Percentiles rank a stretch among this genome's conserved stretches.
Evolutionary conservation across 2,113 vertebrate genomes (phyloP).

Genomic region (Eulacestoma nigropectus): DNA sequence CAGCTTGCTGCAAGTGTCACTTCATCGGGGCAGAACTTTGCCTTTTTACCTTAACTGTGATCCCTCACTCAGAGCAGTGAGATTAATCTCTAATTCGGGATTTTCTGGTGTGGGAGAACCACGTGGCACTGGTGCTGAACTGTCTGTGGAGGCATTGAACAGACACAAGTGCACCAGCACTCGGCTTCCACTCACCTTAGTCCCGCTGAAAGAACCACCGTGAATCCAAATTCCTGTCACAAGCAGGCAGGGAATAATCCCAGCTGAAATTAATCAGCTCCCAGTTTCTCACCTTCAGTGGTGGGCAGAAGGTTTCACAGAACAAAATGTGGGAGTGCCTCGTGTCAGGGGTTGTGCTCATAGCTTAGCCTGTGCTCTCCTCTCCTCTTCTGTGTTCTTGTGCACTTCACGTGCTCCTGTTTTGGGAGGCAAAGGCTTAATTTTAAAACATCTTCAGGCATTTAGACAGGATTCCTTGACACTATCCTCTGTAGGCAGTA

Average conservation of each 20-base stretch:
- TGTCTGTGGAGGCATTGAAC: not conserved
- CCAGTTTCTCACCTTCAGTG: not conserved
- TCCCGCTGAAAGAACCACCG: not conserved
- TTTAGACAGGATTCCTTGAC: not conserved
- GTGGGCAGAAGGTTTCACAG: not conserved
- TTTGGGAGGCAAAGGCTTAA: not conserved
- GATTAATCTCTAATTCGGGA: not conserved
- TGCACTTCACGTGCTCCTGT: not conserved
- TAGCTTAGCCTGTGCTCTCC: not conserved
- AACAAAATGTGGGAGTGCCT: not conserved
- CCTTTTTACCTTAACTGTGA: not conserved
- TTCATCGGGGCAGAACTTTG: accelerated
- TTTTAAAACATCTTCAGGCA: not conserved
- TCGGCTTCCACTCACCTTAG: not conserved
- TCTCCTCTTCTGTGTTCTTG: not conserved
- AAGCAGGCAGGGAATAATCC: not conserved
- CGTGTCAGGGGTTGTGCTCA: not conserved
- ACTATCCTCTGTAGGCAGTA: not conserved
- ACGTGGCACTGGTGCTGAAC: accelerated
- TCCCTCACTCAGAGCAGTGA: not conserved
- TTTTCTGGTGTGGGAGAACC: not conserved
- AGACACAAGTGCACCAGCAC: not conserved
- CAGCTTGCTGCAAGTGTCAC: not conserved
- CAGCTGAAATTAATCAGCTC: not conserved
- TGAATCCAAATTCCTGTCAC: not conserved